Conservation (phyloP, 2,113 vertebrate species). For the Spilogale gracilis region DNA sequence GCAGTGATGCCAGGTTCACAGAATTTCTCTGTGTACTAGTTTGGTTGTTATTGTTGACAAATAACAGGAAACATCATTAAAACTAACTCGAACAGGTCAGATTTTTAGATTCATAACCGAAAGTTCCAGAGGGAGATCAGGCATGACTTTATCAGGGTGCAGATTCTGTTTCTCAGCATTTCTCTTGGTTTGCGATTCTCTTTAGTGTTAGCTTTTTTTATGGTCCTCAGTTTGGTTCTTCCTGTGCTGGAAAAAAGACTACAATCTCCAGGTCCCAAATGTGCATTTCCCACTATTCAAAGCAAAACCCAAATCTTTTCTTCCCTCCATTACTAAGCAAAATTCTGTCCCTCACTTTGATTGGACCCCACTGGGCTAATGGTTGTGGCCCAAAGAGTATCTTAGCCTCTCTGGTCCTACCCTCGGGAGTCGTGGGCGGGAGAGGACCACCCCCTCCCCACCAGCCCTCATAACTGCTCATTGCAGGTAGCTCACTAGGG, state of each 20-base stretch:
- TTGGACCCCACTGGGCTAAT: background rate
- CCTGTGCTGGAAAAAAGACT: background rate
- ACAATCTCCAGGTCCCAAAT: background rate
- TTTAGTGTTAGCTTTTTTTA: background rate
- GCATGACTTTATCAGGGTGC: background rate
- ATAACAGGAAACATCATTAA: background rate
- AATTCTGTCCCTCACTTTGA: background rate
- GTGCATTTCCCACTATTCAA: background rate
- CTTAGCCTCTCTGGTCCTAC: background rate
- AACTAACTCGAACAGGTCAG: background rate
- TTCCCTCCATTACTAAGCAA: background rate
- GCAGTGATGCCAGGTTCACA: background rate
- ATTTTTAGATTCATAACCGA: background rate
- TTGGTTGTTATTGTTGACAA: background rate
- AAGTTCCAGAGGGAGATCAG: background rate
- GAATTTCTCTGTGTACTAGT: background rate
- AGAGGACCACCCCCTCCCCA: background rate
- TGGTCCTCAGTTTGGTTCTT: background rate
- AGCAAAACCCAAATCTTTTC: background rate
- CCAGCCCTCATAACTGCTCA: background rate
- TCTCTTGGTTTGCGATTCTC: background rate
- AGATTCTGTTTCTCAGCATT: background rate
- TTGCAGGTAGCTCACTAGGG: background rate
- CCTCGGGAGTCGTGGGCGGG: background rate
- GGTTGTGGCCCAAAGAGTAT: background rate